Base-by-base conservation (phyloP, 1,140 invertebrate genomes). In the Saccostrea echinata region DNA sequence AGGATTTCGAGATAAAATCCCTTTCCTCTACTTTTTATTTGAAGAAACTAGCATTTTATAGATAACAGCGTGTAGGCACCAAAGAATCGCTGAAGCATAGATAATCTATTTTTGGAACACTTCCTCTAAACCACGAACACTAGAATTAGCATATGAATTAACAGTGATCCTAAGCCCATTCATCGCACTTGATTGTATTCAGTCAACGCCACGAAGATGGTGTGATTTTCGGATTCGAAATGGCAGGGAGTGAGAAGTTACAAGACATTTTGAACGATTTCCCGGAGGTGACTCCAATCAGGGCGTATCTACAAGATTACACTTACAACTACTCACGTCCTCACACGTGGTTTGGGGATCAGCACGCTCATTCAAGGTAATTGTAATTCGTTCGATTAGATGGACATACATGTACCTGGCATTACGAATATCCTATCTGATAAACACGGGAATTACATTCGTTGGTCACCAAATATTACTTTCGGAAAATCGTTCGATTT, bases 261-360 rank as follows among this genome's bases (percentile, higher is more conserved):
- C 30, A 16, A 33, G 16, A 30, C 30, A 30, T 64, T 21, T 64
- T 33, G 30, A 76, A 11, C 68, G 68, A 76, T 76, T 76, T 76
- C 68, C 68, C 24, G 27, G 68, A 27, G 68, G 68, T 76, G 68
- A 33, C 27, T 76, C 68, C 68, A 13, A 76, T 76, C 30, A 76
- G 68, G 68, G 27, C 12, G 27, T 12, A 33, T 33, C 13, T 27
- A 33, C 24, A 76, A 27, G 68, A 76, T 33, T 76, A 33, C 27
- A 11, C 68, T 30, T 27, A 76, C 68, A 76, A 76, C 12, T 76
- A 76, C 68, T 76, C 68, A 76, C 30, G 9, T 30, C 27, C 27
- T 30, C 27, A 76, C 68, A 33, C 68, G 68, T 30, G 68, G 68
- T 76, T 30, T 27, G 68, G 68, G 68, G 68, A 76, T 76, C 68